A percentile compares a stretch with the other conserved stretches of the same genome.
These are phyloP conservation scores for Vanessa atalanta DNA, from an alignment of 1,140 invertebrate species.

Conservation along the genomic window DNA sequence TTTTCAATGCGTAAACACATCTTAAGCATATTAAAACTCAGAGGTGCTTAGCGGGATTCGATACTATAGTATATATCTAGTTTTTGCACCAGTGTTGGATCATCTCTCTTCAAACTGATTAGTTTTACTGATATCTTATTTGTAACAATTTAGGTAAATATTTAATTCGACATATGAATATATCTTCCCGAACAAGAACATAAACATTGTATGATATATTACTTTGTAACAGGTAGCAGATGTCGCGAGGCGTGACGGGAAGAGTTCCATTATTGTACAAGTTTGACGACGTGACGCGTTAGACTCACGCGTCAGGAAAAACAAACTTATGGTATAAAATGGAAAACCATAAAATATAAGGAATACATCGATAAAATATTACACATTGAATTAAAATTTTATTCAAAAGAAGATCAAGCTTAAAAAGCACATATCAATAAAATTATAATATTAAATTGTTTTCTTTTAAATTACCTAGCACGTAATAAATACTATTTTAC, in stretches of 20 bases:
- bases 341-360: not conserved
- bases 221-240: slow-evolving; percentile 49
- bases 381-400: not conserved
- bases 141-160: not conserved
- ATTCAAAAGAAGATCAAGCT: too few species aligned
- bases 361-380: not conserved
- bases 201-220: slow-evolving; percentile 22
- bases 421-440: too few species aligned
- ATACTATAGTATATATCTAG: too few species aligned
- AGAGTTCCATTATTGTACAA: slow-evolving; percentile 67
- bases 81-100: too few species aligned
- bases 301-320: slow-evolving; percentile 40
- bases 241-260: slow-evolving; percentile 50
- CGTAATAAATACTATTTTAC: too few species aligned
- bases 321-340: not conserved
- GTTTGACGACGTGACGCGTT: slow-evolving; percentile 55
- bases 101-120: too few species aligned
- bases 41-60: too few species aligned
- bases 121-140: not conserved
- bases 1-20: too few species aligned
- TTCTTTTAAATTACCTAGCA: too few species aligned
- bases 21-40: too few species aligned
- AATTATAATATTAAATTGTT: too few species aligned
- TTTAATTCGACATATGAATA: not conserved
- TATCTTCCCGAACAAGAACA: not conserved